Percentiles rank a stretch among this genome's conserved stretches.
These are phyloP conservation scores for Felis chaus DNA, from an alignment of 2,113 vertebrate genomes.

Conservation along the genomic window DNA sequence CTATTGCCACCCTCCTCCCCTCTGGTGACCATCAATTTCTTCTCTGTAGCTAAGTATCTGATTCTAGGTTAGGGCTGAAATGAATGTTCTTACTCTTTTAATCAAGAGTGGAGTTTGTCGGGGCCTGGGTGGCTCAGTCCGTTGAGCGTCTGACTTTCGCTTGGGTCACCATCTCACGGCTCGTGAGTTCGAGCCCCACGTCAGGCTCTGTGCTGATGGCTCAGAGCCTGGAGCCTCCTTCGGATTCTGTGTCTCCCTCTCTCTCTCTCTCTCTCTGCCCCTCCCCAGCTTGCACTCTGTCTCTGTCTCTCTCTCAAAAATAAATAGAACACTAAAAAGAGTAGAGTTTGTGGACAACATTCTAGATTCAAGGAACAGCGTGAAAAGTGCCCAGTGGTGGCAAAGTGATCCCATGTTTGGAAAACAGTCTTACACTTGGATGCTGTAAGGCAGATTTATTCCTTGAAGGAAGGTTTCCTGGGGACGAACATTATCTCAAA, in stretches of 20 bases:
- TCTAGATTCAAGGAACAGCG: background rate
- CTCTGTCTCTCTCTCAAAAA: no score
- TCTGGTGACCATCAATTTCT: background rate
- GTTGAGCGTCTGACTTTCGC: no score
- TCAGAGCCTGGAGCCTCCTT: no score
- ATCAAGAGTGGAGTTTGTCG: background rate
- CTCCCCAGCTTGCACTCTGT: no score
- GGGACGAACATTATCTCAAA: background rate
- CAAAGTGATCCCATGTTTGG: background rate
- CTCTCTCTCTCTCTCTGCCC: no score
- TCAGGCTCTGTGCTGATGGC: no score
- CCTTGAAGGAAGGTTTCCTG: background rate
- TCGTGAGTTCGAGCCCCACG: no score
- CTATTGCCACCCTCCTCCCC: background rate
- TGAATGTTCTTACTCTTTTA: background rate
- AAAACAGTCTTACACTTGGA: background rate
- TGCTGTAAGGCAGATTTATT: background rate
- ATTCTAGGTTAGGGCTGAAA: background rate
- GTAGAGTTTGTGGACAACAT: background rate
- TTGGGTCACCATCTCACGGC: no score
- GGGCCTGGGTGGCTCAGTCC: no score
- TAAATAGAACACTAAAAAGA: no score
- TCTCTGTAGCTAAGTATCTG: background rate
- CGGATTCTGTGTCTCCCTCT: no score
- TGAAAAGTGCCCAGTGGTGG: background rate